Conservation (phyloP, 2,888 invertebrate species). For the Tyria jacobaeae region DNA sequence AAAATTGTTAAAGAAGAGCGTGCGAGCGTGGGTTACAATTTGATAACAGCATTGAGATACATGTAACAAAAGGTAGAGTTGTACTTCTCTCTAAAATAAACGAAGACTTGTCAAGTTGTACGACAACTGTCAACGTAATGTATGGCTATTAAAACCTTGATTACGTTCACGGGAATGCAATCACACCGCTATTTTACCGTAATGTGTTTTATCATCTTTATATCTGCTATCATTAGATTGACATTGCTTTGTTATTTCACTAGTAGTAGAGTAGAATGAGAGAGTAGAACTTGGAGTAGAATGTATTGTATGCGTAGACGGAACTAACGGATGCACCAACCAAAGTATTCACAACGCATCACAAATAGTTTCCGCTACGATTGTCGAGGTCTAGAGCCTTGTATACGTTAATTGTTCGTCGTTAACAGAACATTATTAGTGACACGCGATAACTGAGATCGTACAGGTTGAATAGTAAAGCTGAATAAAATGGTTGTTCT, state of each 20-base stretch:
- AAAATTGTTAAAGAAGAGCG: background rate
- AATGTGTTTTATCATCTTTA: conserved; percentile 28
- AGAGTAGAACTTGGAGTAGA: no score
- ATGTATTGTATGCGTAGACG: conserved; percentile 59
- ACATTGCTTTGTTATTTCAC: conserved; percentile 40
- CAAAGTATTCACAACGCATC: conserved; percentile 71
- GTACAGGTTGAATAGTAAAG: conserved; percentile 22
- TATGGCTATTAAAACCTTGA: conserved; percentile 38
- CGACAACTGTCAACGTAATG: conserved; percentile 3
- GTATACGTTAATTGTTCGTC: conserved; percentile 68
- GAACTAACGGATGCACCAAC: conserved; percentile 77
- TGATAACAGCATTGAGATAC: no score
- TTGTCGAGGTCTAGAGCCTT: conserved; percentile 62
- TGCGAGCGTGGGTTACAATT: background rate
- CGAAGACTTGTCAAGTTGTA: background rate
- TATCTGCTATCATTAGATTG: conserved; percentile 33
- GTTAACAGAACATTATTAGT: conserved; percentile 56
- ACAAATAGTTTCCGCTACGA: conserved; percentile 75
- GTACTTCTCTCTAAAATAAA: background rate
- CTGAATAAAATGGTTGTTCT: conserved; percentile 38
- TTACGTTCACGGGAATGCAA: conserved; percentile 45
- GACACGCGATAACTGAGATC: conserved; percentile 52
- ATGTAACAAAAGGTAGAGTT: background rate
- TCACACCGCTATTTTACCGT: conserved; percentile 26
- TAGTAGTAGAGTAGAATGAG: no score